Conservation (phyloP, 2,888 invertebrate genomes). For the Coleophora deauratella region DNA sequence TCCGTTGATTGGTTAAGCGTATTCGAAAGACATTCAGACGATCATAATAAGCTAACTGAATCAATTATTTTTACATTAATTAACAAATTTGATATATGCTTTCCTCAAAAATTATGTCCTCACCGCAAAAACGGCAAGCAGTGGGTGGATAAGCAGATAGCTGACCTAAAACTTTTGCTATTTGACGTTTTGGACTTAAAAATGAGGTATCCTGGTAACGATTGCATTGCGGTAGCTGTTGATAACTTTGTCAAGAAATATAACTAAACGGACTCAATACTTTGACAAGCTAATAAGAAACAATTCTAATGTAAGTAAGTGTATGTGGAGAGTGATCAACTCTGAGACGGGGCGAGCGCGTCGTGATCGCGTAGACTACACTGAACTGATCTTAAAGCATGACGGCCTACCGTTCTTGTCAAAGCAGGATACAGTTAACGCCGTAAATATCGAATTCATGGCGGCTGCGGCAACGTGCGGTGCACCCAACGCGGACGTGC, state of each 20-base stretch:
- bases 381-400: not conserved
- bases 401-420: not conserved
- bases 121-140: no score
- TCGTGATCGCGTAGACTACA: not conserved
- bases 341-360: not conserved
- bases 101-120: no score
- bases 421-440: not conserved
- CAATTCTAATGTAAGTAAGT: not conserved
- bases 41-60: no score
- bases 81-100: no score
- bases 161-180: not conserved
- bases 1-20: no score
- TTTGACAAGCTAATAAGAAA: not conserved
- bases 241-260: not conserved
- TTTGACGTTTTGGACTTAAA: not conserved
- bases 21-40: no score
- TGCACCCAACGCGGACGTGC: not conserved
- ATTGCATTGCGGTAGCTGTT: not conserved
- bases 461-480: not conserved
- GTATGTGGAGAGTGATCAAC: conserved; percentile 1
- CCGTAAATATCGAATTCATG: not conserved
- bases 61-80: no score
- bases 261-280: not conserved
- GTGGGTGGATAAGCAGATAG: not conserved
- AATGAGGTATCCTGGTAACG: not conserved